These are phyloP conservation scores for Tribolium madens DNA, from an alignment of 1,140 invertebrate genomes.

Conservation along the genomic window DNA sequence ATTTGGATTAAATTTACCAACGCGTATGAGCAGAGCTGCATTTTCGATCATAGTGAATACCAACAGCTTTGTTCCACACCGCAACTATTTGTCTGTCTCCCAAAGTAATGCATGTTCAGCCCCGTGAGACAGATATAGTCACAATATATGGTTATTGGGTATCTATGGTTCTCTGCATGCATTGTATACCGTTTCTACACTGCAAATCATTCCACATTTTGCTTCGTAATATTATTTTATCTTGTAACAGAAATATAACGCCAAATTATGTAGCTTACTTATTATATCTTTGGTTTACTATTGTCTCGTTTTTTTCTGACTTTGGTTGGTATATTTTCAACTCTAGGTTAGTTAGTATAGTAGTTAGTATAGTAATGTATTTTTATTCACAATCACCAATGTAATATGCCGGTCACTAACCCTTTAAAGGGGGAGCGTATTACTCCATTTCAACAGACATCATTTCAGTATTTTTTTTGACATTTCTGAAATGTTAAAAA, in stretches of 20 bases:
- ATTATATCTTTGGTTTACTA: background rate
- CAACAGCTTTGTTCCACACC: constrained; percentile 33
- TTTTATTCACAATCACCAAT: too few species aligned
- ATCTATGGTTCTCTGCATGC: constrained; percentile 58
- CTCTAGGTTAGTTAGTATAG: too few species aligned
- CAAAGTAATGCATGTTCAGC: constrained; percentile 55
- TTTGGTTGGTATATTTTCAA: background rate
- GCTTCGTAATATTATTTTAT: constrained; percentile 36
- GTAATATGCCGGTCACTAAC: too few species aligned
- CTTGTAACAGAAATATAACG: background rate
- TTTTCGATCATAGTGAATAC: constrained; percentile 38
- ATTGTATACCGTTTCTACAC: constrained; percentile 53
- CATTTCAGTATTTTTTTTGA: too few species aligned
- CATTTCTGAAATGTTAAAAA: too few species aligned
- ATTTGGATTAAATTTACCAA: too few species aligned
- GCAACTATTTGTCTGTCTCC: constrained; percentile 60
- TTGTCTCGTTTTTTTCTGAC: background rate
- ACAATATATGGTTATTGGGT: constrained; percentile 63
- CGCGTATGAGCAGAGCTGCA: background rate
- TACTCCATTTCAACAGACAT: too few species aligned
- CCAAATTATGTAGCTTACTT: background rate
- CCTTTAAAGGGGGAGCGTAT: too few species aligned
- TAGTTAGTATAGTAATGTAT: too few species aligned
- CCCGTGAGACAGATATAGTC: constrained; percentile 60
- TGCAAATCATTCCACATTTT: constrained; percentile 55